These are phyloP conservation scores for Bubalus kerabau DNA, from an alignment of 2,113 vertebrate genomes.

Conservation along the genomic window DNA sequence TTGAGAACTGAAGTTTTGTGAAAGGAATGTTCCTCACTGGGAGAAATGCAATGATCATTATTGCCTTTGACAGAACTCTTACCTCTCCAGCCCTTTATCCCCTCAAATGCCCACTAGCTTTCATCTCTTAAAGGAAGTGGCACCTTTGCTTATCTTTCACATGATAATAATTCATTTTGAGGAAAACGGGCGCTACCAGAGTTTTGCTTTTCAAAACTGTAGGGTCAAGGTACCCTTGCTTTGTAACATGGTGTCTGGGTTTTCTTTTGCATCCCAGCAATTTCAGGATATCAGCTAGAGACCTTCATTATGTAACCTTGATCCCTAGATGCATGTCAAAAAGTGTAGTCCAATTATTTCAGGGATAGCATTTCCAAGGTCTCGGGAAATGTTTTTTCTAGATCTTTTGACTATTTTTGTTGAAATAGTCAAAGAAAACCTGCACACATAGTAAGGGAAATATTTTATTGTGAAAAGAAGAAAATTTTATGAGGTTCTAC, in stretches of 20 bases:
- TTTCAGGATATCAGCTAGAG: not conserved
- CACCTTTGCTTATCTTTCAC: not conserved
- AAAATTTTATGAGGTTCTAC: not conserved
- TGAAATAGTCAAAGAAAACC: not conserved
- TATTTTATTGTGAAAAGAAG: not conserved
- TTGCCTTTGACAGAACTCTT: not conserved
- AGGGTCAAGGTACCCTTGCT: not conserved
- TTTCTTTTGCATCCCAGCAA: not conserved
- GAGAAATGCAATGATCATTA: not conserved
- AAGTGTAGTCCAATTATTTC: not conserved
- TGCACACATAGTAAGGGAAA: not conserved
- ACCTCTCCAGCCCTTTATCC: not conserved
- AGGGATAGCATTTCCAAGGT: not conserved
- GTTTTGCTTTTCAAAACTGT: not conserved
- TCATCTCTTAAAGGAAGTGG: not conserved
- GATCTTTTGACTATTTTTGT: not conserved
- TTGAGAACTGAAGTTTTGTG: not conserved
- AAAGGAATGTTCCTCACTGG: not conserved
- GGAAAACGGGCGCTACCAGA: not conserved
- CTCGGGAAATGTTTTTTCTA: not conserved
- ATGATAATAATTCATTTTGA: not conserved
- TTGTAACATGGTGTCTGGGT: not conserved
- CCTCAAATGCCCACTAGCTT: not conserved
- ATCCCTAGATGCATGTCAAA: not conserved
- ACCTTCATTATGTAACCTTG: not conserved